phyloP scores from a whole-genome alignment of 2,113 vertebrate species.

The Vimba vimba region DNA sequence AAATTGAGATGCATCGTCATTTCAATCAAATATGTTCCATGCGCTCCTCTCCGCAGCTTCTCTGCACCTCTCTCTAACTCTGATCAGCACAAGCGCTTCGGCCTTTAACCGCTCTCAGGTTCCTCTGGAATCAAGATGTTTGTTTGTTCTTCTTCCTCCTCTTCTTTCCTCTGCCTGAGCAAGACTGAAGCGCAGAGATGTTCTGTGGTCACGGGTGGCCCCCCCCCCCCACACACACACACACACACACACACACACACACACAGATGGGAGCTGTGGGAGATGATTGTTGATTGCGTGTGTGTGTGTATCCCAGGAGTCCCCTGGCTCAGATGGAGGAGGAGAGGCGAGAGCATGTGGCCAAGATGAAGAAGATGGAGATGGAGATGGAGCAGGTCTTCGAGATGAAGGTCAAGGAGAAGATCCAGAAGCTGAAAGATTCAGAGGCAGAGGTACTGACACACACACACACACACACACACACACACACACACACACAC shows the following conservation, averaged over 20 bases:
- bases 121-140: neutral
- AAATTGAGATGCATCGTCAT: neutral
- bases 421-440: constrained; percentile 97
- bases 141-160: neutral
- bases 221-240: too few relatives aligned
- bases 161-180: neutral
- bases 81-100: neutral
- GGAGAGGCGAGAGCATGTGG: constrained; percentile 93
- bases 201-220: neutral
- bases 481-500: too few relatives aligned
- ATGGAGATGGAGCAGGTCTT: constrained; percentile 99
- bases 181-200: neutral
- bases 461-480: neutral
- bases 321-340: constrained; percentile 98
- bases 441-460: constrained; percentile 94
- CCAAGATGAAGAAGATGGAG: constrained; percentile 99
- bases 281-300: constrained; percentile 1
- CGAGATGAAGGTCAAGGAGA: constrained; percentile 99
- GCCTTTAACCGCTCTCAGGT: constrained; percentile 19
- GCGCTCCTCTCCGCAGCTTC: neutral
- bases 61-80: constrained; percentile 13
- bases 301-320: constrained; percentile 79
- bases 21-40: neutral
- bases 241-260: too few relatives aligned
- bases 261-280: neutral